phyloP scores from a whole-genome alignment of 2,797 vertebrate genomes.

The Malurus splendens region DNA sequence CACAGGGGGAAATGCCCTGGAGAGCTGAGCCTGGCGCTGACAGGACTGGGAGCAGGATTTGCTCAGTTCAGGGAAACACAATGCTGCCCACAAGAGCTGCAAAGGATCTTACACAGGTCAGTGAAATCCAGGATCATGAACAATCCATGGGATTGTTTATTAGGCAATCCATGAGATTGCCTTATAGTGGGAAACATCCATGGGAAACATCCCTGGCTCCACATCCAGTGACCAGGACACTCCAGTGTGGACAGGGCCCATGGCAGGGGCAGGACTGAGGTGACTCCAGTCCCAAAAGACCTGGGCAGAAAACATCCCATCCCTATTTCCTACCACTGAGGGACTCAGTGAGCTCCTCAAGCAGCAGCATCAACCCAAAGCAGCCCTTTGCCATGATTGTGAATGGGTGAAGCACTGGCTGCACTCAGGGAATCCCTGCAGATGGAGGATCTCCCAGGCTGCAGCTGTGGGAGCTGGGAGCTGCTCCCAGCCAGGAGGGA shows the following conservation, averaged over 20 bases:
- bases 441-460: background rate
- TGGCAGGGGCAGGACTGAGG: fast-evolving
- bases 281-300: background rate
- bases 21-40: background rate
- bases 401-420: background rate
- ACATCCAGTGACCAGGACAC: background rate
- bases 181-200: background rate
- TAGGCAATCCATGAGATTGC: background rate
- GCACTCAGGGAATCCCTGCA: background rate
- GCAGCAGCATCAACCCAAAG: background rate
- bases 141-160: background rate
- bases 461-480: background rate
- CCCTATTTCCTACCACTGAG: background rate
- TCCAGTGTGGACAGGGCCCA: background rate
- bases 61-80: background rate
- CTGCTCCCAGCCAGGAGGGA: background rate
- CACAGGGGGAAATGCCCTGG: background rate
- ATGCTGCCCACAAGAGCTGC: background rate
- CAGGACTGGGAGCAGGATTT: background rate
- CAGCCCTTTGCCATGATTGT: background rate
- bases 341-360: background rate
- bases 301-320: background rate
- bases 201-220: background rate
- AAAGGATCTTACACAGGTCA: background rate
- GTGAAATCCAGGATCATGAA: background rate